Conservation (phyloP, 92 coral and sea anemone species). For the Phenganax stokvisi region DNA sequence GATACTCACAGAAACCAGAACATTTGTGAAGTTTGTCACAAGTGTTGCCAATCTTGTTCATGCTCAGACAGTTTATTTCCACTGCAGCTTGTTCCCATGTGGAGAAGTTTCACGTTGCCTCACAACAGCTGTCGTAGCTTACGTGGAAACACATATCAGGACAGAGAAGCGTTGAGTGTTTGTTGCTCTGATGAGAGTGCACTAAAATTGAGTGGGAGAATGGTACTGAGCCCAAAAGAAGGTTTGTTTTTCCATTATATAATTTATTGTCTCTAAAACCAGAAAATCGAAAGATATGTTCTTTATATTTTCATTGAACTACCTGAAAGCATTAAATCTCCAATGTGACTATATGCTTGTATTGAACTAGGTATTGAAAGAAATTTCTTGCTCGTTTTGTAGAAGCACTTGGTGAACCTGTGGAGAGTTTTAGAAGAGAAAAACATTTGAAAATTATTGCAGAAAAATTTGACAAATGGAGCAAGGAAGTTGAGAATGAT, state of each 20-base stretch:
- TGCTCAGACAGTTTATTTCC: constrained; percentile 25
- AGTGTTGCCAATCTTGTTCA: constrained; percentile 25
- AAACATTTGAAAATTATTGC: constrained; percentile 1
- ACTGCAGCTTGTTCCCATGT: constrained; percentile 8
- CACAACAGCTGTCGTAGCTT: constrained; percentile 28
- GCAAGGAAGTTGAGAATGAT: background rate
- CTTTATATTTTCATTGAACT: background rate
- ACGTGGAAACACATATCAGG: constrained; percentile 22
- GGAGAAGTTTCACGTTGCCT: constrained; percentile 12
- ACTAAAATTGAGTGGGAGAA: background rate
- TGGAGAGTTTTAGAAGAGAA: background rate
- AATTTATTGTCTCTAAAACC: background rate
- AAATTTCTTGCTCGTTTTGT: background rate
- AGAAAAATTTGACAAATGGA: background rate
- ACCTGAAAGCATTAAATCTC: no score
- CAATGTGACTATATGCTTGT: no score
- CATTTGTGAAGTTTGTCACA: constrained; percentile 31
- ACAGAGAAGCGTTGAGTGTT: constrained; percentile 17
- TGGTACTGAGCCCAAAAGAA: background rate
- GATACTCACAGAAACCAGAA: background rate
- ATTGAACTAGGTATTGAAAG: background rate
- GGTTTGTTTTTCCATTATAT: background rate
- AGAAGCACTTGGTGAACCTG: background rate
- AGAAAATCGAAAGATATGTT: background rate
- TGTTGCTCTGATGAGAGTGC: constrained; percentile 12